These are phyloP conservation scores for Lerista edwardsae DNA, from an alignment of 2,797 vertebrate genomes.

Conservation along the genomic window DNA sequence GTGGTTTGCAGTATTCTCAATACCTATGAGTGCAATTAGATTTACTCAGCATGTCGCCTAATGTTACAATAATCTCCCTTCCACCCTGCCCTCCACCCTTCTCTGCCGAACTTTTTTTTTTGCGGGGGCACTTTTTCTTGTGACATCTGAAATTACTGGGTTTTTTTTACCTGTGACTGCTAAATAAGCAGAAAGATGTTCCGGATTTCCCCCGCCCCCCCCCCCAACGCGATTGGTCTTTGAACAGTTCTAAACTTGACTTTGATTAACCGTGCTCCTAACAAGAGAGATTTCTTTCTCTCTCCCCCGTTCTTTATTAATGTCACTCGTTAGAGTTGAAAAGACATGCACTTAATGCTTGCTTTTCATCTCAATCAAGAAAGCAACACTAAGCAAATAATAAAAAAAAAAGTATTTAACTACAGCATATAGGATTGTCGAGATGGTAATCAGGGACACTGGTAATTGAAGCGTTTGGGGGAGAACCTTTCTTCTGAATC, in stretches of 20 bases:
- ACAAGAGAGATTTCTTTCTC: constrained; percentile 64
- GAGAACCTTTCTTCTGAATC: constrained; percentile 82
- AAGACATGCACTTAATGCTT: constrained; percentile 77
- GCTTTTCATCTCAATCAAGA: constrained; percentile 81
- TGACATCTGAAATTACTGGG: not conserved
- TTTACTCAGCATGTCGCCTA: constrained; percentile 30
- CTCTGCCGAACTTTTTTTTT: not conserved
- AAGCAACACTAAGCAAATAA: constrained; percentile 74
- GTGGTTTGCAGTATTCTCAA: not conserved
- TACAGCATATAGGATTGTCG: constrained; percentile 78
- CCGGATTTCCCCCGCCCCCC: constrained; percentile 29
- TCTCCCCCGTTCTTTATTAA: constrained; percentile 56
- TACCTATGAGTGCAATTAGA: constrained; percentile 24
- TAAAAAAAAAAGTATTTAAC: constrained; percentile 77
- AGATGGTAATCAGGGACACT: constrained; percentile 80
- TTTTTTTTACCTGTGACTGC: constrained; percentile 61
- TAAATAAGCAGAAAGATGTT: constrained; percentile 50
- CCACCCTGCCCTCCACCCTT: not conserved
- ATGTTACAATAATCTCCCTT: not conserved
- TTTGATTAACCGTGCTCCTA: constrained; percentile 75
- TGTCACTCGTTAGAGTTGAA: constrained; percentile 74
- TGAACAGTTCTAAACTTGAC: constrained; percentile 73
- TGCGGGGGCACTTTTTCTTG: constrained; percentile 21
- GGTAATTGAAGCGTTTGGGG: constrained; percentile 83
- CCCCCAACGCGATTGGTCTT: constrained; percentile 57